A percentile compares a stretch with the other conserved stretches of the same genome.
Evolutionary conservation across 2,888 invertebrate genomes (phyloP).

Genomic region (Antheraea assamensis): DNA sequence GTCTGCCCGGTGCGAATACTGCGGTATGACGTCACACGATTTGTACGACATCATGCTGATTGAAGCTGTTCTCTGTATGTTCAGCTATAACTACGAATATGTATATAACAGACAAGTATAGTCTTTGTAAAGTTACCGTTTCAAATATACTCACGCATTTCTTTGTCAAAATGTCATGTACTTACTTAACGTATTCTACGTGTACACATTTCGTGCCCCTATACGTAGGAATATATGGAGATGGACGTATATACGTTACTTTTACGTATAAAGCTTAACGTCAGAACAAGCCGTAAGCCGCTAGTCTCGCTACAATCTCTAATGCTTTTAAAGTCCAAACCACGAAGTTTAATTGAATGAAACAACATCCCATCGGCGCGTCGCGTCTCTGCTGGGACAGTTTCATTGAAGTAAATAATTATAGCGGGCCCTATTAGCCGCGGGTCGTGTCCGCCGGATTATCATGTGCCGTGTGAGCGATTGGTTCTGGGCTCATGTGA

Average conservation of each 20-base stretch:
- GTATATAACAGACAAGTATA: too few relatives aligned
- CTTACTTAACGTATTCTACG: not conserved
- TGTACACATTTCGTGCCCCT: not conserved
- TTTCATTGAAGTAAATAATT: slow-evolving; percentile 27
- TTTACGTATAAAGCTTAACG: not conserved
- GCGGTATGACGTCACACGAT: not conserved
- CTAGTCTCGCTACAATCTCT: not conserved
- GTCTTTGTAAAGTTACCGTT: too few relatives aligned
- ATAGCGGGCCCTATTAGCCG: slow-evolving; percentile 28
- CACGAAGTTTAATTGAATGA: slow-evolving; percentile 15
- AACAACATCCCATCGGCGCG: slow-evolving; percentile 9
- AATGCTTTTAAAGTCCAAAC: slow-evolving; percentile 6
- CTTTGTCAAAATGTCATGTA: too few relatives aligned
- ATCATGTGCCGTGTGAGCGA: slow-evolving; percentile 27
- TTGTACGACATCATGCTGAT: too few relatives aligned
- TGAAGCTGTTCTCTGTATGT: too few relatives aligned
- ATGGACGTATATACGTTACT: not conserved
- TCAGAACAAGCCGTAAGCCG: not conserved
- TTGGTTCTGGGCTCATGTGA: not conserved
- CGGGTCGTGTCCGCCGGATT: slow-evolving; percentile 29
- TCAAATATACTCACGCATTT: too few relatives aligned
- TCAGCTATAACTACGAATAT: too few relatives aligned
- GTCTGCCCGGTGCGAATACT: too few relatives aligned
- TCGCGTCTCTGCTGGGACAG: not conserved
- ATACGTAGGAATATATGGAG: not conserved